Conservation (phyloP, 2,888 invertebrate species). For the Acleris holmiana region DNA sequence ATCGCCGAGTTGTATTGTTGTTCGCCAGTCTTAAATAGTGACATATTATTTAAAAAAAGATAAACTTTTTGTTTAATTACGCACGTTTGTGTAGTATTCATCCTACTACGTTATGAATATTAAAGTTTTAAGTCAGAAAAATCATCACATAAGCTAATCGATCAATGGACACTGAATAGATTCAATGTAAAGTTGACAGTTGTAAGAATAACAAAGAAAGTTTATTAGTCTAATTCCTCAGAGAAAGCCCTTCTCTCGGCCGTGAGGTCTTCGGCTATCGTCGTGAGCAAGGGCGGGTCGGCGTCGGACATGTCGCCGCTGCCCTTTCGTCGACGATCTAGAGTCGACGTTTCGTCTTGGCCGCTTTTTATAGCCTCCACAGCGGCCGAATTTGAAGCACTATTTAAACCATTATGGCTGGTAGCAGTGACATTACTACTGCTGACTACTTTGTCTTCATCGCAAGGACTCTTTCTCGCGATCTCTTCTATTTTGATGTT, state of each 20-base stretch:
- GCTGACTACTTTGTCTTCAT: slow-evolving; percentile 48
- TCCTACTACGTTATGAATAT: slow-evolving; percentile 16
- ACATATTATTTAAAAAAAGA: slow-evolving; percentile 18
- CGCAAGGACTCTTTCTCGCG: slow-evolving; percentile 57
- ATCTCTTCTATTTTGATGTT: slow-evolving; percentile 71
- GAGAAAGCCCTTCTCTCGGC: slow-evolving; percentile 54
- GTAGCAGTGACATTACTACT: slow-evolving; percentile 51
- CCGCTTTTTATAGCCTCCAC: slow-evolving; percentile 42
- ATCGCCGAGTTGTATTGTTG: slow-evolving; percentile 23
- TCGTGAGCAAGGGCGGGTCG: slow-evolving; percentile 50
- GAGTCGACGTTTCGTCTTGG: slow-evolving; percentile 55
- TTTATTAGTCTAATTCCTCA: slow-evolving; percentile 69
- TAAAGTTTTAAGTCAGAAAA: slow-evolving; percentile 30
- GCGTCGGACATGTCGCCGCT: slow-evolving; percentile 47
- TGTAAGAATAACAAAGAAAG: slow-evolving; percentile 49
- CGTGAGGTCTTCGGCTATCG: slow-evolving; percentile 39
- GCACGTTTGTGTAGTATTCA: slow-evolving; percentile 18
- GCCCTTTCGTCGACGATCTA: slow-evolving; percentile 72
- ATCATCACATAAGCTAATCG: slow-evolving; percentile 30
- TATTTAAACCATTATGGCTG: slow-evolving; percentile 32
- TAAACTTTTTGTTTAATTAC: slow-evolving; percentile 22
- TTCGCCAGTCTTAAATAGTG: slow-evolving; percentile 32
- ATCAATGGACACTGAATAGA: slow-evolving; percentile 34
- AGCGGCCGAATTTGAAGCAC: slow-evolving; percentile 12
- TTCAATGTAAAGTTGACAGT: slow-evolving; percentile 50